Evolutionary conservation across 2,797 vertebrate genomes (phyloP), one percentile per base, ranked within the genome.

Genomic region (Sylvilagus floridanus): DNA sequence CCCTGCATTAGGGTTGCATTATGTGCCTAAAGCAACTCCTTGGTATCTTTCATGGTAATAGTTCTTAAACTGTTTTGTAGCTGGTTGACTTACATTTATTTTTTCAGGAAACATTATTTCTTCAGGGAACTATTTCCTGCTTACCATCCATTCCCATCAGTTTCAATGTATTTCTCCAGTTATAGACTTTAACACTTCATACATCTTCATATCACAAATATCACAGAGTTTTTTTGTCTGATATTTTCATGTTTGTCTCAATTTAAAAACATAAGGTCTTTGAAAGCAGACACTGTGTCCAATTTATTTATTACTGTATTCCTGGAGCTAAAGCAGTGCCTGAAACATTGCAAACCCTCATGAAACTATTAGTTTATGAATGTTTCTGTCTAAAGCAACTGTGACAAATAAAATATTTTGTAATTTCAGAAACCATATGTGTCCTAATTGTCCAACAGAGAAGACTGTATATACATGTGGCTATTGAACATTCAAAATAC

Each of bases 11-110:
- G 3, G 28, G 2, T 5, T 88, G 84, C 42, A n/a, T n/a, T n/a
- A 54, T 0, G 17, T 22, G 5, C 7, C 11, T 0, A 75, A 21
- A 57, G 1, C 10, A 10, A 50, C 4, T 84, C 0, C 26, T 32
- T 47, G 19, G 52, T 3, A 28, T 0, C 4, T 84, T 60, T 13
- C 7, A 65, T 8, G 32, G 24, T 50, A n/a, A 13, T 77, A 24
- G 16, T 42, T 7, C 9, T 9, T 26, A 24, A 57, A 32, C 0
- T 21, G n/a, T 50, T 21, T 21, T 35, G 78, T 60, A n/a, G 9
- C 63, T 52, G 42, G 9, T 2, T 14, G 50, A 63, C 7, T 73
- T 14, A 66, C 3, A 30, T 11, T n/a, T 32, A 42, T n/a, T 30
- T 75, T 78, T 68, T 65, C 16, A 63, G 24, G 24, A 66, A 91